Evolutionary conservation across 2,113 vertebrate species (phyloP).

Genomic region (Chinchilla lanigera): DNA sequence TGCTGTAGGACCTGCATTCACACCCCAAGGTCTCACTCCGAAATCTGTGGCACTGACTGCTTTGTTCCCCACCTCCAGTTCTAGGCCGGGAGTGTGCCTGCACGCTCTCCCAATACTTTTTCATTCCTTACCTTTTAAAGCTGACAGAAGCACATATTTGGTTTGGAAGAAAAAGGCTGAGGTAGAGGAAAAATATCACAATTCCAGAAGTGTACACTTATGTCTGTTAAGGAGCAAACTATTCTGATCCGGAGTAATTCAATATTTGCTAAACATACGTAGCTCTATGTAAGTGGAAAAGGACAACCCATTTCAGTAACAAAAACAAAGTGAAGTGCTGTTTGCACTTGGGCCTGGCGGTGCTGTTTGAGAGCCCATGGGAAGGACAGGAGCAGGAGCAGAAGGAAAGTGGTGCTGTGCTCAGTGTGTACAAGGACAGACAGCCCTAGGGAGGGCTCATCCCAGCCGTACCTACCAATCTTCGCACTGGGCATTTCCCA

Average conservation of each 20-base stretch:
- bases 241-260: neutral
- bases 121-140: neutral
- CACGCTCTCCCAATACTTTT: neutral
- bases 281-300: neutral
- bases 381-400: no score
- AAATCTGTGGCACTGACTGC: neutral
- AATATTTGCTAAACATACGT: neutral
- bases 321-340: neutral
- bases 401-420: no score
- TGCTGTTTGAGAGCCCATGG: accelerated
- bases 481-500: neutral
- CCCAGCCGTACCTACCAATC: neutral
- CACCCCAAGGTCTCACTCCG: neutral
- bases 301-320: constrained; percentile 17
- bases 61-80: neutral
- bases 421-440: neutral
- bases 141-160: neutral
- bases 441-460: neutral
- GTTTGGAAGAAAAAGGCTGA: neutral
- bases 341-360: neutral
- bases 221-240: neutral
- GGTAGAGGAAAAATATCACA: neutral
- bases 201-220: neutral
- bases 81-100: neutral
- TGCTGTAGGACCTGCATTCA: neutral